phyloP scores from a whole-genome alignment of 64 coral and sea anemone genomes.

The Cladopsammia gracilis region DNA sequence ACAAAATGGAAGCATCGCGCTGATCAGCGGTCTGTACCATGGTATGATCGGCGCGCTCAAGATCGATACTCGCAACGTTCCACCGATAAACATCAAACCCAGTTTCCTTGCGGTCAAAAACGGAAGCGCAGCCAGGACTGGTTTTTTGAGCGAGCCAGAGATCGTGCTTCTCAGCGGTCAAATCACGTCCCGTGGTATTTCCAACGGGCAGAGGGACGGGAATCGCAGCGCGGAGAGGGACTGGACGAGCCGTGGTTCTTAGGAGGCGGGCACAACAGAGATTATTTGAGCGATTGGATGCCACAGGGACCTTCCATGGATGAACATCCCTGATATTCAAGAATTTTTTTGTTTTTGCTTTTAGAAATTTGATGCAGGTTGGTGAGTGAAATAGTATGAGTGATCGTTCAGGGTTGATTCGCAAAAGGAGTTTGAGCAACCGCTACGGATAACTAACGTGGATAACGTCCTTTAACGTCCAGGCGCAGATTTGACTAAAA shows the following conservation, averaged over 20 bases:
- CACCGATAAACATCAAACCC: background rate
- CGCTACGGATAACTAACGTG: no score
- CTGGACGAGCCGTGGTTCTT: conserved; percentile 31
- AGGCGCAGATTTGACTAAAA: no score
- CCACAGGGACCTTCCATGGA: conserved; percentile 37
- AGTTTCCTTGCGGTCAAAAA: conserved; percentile 17
- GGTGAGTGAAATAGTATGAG: background rate
- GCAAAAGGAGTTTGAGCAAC: no score
- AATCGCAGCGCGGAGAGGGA: conserved; percentile 8
- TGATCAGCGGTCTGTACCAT: conserved; percentile 32
- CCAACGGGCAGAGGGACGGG: conserved; percentile 30
- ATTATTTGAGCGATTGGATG: conserved; percentile 5
- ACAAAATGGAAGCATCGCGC: background rate
- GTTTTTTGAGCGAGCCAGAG: conserved; percentile 60
- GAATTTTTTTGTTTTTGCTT: background rate
- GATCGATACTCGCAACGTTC: conserved; percentile 5
- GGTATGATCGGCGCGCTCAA: conserved; percentile 63
- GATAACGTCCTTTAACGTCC: no score
- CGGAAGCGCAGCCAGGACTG: conserved; percentile 25
- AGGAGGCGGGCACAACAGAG: conserved; percentile 15
- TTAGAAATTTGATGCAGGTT: background rate
- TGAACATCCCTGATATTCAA: background rate
- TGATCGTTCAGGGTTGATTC: no score
- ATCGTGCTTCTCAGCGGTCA: conserved; percentile 57
- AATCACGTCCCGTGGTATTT: conserved; percentile 49